Evolutionary conservation across 2,113 vertebrate species (phyloP), one percentile per base, ranked within the genome.

Genomic region (Ceyx melanurus): DNA sequence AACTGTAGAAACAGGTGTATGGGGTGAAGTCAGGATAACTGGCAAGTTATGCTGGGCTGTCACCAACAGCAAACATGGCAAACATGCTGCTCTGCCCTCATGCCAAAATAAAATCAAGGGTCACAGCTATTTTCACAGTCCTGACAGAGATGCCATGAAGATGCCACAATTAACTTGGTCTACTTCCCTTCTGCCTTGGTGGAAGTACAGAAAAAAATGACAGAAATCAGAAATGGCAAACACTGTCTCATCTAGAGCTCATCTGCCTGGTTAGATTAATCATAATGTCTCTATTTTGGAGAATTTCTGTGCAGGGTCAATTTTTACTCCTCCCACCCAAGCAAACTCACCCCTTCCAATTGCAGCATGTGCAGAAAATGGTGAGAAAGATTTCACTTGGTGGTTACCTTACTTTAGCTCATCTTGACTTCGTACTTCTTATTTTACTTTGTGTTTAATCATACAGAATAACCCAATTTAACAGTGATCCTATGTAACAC

Each of bases 11-110:
- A 73, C 42, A 89, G 93, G 78, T 53, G 18, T 51, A 45, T 54
- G 56, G 74, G 75, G 92, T 95, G 87, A 94, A 82, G 20, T 82
- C 67, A 80, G 89, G 88, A 62, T 82, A 95, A 82, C 71, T 78
- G 81, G 87, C 71, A 82, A 91, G 75, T 71, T 85, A 33, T 2
- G 17, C 50, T 0, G 1, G 62, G 74, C 90, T 86, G 89, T 74
- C 91, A 88, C 54, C 1, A 0, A 33, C 57, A 66, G 70, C 20
- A 20, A 90, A 71, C 40, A 23, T 0, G 0, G 71, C 87, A 70
- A 89, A 73, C 45, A 61, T 5, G 1, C 78, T 26, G 53, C 87
- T 92, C 71, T 76, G 91, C 82, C 85, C 75, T 72, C 86, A 50
- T 0, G 10, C 54, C 75, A 43, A 45, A 70, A 75, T 28, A 15